phyloP scores from a whole-genome alignment of 2,797 vertebrate genomes.

The Hafferia zeledoni region DNA sequence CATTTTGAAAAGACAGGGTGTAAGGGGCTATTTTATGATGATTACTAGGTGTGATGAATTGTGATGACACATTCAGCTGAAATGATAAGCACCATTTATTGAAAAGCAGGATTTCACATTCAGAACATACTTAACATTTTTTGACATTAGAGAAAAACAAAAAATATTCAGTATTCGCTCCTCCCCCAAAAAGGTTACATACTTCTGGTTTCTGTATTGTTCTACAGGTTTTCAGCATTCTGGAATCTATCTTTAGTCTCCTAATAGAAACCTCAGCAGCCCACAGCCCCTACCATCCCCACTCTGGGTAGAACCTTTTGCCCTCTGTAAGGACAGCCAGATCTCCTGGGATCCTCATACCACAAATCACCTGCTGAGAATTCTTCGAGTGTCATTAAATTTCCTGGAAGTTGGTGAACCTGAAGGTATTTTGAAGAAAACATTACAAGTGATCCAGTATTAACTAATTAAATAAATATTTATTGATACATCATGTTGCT shows the following conservation, averaged over 20 bases:
- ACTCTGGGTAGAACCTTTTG: background rate
- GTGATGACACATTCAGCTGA: background rate
- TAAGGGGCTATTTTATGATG: background rate
- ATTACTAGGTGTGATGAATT: background rate
- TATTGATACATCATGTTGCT: background rate
- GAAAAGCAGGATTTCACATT: background rate
- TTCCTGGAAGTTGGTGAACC: background rate
- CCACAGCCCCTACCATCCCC: background rate
- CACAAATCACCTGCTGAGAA: background rate
- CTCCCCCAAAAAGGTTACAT: fast-evolving
- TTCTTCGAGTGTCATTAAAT: background rate
- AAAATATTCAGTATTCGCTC: background rate
- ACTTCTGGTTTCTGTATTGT: background rate
- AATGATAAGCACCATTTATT: background rate
- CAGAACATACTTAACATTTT: background rate
- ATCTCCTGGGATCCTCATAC: background rate
- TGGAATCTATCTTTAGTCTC: background rate
- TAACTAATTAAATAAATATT: background rate
- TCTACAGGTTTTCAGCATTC: background rate
- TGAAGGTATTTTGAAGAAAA: background rate
- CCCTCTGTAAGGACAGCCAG: background rate
- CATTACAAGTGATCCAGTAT: background rate
- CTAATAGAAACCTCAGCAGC: background rate
- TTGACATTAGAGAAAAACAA: background rate
- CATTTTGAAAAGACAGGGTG: background rate